Conservation (phyloP, 2,888 invertebrate species). For the Syrphus vitripennis region DNA sequence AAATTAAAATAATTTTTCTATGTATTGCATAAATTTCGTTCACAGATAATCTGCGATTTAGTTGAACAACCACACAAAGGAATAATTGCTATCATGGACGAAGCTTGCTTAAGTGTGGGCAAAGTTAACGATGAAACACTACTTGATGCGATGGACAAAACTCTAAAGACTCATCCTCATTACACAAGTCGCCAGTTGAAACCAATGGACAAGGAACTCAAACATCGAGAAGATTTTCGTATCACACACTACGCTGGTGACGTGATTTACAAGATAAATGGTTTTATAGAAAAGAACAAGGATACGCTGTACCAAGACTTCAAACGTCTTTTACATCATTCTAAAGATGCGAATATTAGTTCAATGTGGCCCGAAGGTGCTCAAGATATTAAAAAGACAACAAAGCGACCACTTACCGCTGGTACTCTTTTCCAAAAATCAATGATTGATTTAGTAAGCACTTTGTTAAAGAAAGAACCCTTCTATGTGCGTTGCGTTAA, state of each 20-base stretch:
- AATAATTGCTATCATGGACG: conserved; percentile 96
- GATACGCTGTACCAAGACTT: conserved; percentile 98
- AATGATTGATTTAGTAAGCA: conserved; percentile 94
- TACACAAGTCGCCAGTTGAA: conserved; percentile 93
- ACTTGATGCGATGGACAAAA: conserved; percentile 95
- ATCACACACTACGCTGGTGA: conserved; percentile 98
- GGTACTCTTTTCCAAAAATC: conserved; percentile 97
- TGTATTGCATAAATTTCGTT: background rate
- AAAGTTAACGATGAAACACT: conserved; percentile 93
- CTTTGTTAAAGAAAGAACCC: conserved; percentile 95
- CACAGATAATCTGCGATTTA: conserved; percentile 92
- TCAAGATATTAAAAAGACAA: conserved; percentile 93
- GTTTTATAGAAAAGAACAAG: conserved; percentile 98
- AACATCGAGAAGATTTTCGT: conserved; percentile 90
- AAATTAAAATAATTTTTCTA: background rate
- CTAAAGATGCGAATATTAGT: conserved; percentile 88
- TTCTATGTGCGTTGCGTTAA: conserved; percentile 99
- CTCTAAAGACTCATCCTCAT: conserved; percentile 92
- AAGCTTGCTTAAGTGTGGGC: conserved; percentile 97
- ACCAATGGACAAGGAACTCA: conserved; percentile 90
- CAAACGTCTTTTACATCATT: conserved; percentile 94
- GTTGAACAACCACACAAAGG: conserved; percentile 97
- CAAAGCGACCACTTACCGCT: conserved; percentile 96
- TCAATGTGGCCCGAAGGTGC: conserved; percentile 99
- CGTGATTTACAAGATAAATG: conserved; percentile 93